These are phyloP conservation scores for Myotis davidii DNA, from an alignment of 2,113 vertebrate genomes.

Conservation along the genomic window DNA sequence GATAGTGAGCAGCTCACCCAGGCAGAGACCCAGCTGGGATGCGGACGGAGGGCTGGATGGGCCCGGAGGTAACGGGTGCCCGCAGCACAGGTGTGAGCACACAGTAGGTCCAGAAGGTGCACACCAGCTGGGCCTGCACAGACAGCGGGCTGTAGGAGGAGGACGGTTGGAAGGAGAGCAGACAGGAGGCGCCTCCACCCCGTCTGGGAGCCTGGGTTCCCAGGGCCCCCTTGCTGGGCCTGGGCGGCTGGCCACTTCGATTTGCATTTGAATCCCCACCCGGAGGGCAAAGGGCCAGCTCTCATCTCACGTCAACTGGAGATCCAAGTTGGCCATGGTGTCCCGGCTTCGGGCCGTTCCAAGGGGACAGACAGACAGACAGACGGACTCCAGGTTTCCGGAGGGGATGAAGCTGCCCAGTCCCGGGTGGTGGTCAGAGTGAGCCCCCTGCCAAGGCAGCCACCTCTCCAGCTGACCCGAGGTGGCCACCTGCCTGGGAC, in stretches of 20 bases:
- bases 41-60: not conserved
- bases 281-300: not conserved
- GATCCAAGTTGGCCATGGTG: not conserved
- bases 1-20: not conserved
- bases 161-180: too few relatives aligned
- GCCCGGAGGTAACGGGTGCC: accelerated
- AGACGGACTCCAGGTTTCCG: not conserved
- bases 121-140: accelerated
- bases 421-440: not conserved
- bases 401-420: too few relatives aligned
- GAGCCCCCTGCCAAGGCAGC: accelerated
- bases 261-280: not conserved
- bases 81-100: not conserved
- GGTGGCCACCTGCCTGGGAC: not conserved
- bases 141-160: accelerated
- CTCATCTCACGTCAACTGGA: not conserved
- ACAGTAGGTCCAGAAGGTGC: too few relatives aligned
- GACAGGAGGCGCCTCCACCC: accelerated
- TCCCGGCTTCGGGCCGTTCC: accelerated
- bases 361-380: not conserved
- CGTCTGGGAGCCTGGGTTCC: not conserved
- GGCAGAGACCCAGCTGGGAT: too few relatives aligned
- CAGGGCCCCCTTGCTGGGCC: not conserved
- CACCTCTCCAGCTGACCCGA: not conserved
- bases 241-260: accelerated